These are phyloP conservation scores for Xiphias gladius DNA, from an alignment of 2,113 vertebrate species.

Conservation along the genomic window DNA sequence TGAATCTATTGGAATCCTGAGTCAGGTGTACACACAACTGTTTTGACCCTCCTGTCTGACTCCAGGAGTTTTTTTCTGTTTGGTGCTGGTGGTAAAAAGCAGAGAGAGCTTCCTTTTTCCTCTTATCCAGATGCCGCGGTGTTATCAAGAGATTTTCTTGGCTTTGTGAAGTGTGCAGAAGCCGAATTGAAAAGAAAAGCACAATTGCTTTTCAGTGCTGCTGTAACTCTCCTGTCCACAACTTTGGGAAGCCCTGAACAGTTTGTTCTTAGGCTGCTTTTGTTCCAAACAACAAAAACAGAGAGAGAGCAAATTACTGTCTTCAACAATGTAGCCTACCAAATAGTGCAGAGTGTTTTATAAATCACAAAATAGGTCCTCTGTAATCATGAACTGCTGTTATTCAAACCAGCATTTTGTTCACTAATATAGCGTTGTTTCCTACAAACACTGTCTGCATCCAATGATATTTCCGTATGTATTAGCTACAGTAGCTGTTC, in stretches of 20 bases:
- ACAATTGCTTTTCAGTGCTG: conserved; percentile 61
- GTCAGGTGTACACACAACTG: conserved; percentile 36
- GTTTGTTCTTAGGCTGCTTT: conserved; percentile 66
- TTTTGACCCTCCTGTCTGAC: conserved; percentile 47
- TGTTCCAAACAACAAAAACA: conserved; percentile 68
- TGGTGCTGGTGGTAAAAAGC: conserved; percentile 33
- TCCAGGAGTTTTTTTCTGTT: conserved; percentile 9
- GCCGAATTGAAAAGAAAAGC: conserved; percentile 65
- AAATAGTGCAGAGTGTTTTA: conserved; percentile 42
- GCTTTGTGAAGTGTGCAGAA: conserved; percentile 69
- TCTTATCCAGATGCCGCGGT: conserved; percentile 63
- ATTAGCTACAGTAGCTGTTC: not conserved
- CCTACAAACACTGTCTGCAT: conserved; percentile 8
- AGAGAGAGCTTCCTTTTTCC: conserved; percentile 36
- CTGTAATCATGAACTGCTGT: conserved; percentile 25
- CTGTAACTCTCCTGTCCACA: conserved; percentile 55
- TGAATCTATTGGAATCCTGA: conserved; percentile 41
- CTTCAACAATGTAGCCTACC: conserved; percentile 38
- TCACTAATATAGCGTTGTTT: conserved; percentile 27
- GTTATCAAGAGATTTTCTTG: conserved; percentile 69
- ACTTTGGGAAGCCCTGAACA: conserved; percentile 66
- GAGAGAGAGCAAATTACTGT: conserved; percentile 39
- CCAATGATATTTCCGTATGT: not conserved
- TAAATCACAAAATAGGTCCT: conserved; percentile 51
- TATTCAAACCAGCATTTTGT: conserved; percentile 32